Evolutionary conservation across 2,888 invertebrate genomes (phyloP), one percentile per base, ranked within the genome.

Genomic region (Tetanocera ferruginea): DNA sequence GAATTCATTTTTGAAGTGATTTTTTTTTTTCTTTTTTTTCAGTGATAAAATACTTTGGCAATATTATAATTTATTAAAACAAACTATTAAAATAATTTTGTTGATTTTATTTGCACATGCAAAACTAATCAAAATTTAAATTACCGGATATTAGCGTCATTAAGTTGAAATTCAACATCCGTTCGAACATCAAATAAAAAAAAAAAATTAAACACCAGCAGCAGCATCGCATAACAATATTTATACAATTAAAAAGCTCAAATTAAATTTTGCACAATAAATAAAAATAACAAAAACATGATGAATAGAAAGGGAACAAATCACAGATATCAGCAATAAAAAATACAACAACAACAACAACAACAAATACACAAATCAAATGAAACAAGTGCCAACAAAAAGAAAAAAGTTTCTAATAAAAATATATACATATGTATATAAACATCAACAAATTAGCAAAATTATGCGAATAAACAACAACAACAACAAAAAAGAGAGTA

Each of bases 401-500:
- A 81, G 83, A 84, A 83, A 84, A 83, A 80, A 76, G 62, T 60
- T 31, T 49, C 69, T 80, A 79, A 81, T 78, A 79, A 79, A 81
- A 82, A 84, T 84, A 86, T 85, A 84, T 85, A 86, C 85, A 85
- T 74, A 84, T 85, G 84, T 84, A 86, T 85, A 84, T 85, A 86
- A 85, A 85, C 75, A 84, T 85, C 85, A 85, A 85, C 75, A 85
- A 86, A 86, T 85, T 84, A 85, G 83, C 84, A 74, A 86, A 85
- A 85, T 86, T 86, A 86, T 85, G 84, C 84, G 83, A 84, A 82
- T 81, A 80, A 76, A n/a, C 31, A 51, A 78, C 81, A 82, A 80
- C 80, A 81, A 81, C 81, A 79, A 81, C 76, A 79, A 51, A 62
- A 75, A n/a, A 70, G 5, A 52, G 4, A 19, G 19, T 5, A 9